Base-by-base conservation (phyloP, 2,797 vertebrate genomes). In the Ispidina picta region DNA sequence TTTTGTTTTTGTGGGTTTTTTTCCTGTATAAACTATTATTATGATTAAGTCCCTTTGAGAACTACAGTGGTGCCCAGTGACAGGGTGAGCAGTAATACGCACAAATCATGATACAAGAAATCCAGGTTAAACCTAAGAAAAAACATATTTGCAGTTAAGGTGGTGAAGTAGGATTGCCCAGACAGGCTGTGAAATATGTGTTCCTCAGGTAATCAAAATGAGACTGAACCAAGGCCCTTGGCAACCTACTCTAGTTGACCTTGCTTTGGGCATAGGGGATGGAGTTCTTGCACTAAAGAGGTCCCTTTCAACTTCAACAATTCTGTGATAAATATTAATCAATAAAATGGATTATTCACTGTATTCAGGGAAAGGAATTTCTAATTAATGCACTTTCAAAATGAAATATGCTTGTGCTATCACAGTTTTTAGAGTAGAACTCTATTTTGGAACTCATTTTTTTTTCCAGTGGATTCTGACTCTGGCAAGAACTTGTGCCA, bases 401-500 rank as follows among this genome's bases (percentile, higher is more conserved):
- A 70, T 64, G 31, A 92, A 55, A 54, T 25, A 83, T 70, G 15
- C n/a, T 39, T 43, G 5, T 78, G 20, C 46, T 21, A 54, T 39
- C 39, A 35, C 44, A 48, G 31, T 17, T 88, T 91, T 89, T 69
- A 56, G 33, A 85, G 49, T 37, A 89, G 65, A 41, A 52, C 41
- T 89, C 55, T 86, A 0, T 54, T 39, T 49, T 69, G 28, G 10
- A 75, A 37, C 43, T 90, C 2, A 3, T 51, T 72, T 86, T 88
- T 90, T 91, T 83, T 92, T 44, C 10, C 37, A 23, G 8, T 46
- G 43, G 28, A 43, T 87, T 86, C 49, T 79, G 58, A 49, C 49
- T 84, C 80, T 91, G 85, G 87, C 83, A 76, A 43, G 83, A 74
- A 49, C 5, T 12, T 80, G 87, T 75, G 54, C 46, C 89, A 96